Conservation (phyloP, 2,888 invertebrate genomes). For the Polylopha cassiicola region DNA sequence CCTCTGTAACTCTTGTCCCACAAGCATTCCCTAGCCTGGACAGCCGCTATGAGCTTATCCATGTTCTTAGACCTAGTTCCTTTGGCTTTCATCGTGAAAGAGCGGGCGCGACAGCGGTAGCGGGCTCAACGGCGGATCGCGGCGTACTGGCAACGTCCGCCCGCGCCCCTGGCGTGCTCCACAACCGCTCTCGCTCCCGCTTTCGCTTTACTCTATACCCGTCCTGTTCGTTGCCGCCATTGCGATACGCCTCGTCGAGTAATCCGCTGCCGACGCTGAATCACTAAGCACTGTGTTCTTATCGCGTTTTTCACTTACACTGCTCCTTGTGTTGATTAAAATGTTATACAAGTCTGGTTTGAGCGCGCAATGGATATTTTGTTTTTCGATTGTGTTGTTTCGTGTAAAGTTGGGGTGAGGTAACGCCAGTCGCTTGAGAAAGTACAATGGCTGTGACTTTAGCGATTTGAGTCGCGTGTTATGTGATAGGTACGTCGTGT, state of each 20-base stretch:
- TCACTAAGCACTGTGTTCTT: no score
- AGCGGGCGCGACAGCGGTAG: constrained; percentile 53
- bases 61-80: constrained; percentile 61
- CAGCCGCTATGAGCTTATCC: constrained; percentile 70
- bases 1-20: constrained; percentile 71
- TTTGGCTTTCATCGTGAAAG: constrained; percentile 53
- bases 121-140: constrained; percentile 44
- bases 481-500: no score
- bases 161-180: constrained; percentile 25
- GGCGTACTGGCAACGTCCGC: constrained; percentile 43
- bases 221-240: constrained; percentile 49
- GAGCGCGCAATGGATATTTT: constrained; percentile 26
- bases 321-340: background rate
- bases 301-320: background rate
- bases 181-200: constrained; percentile 42
- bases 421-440: constrained; percentile 2
- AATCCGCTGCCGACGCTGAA: no score
- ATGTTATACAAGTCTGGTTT: background rate
- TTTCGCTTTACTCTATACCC: constrained; percentile 40
- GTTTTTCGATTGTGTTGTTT: constrained; percentile 8
- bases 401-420: constrained; percentile 7
- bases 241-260: constrained; percentile 40
- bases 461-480: no score
- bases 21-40: constrained; percentile 66
- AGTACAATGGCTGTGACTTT: constrained; percentile 3